Base-by-base conservation (phyloP, 2,888 invertebrate species). In the Phyllotreta striolata region DNA sequence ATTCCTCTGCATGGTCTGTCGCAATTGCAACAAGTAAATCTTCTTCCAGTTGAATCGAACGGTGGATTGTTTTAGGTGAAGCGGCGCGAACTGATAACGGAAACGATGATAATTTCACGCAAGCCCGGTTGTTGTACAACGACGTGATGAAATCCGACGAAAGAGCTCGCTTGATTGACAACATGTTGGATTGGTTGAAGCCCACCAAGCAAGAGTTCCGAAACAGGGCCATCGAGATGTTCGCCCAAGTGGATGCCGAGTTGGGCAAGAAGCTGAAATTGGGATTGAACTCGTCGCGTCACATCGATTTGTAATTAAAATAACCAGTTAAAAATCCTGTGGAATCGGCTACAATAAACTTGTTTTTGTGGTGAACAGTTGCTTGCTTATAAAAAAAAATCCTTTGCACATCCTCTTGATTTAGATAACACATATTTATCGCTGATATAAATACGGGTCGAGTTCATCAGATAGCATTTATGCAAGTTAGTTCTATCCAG, bases 51-150 rank as follows among this genome's bases (percentile, higher is more conserved):
- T n/a, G 9, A 49, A 49, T 34, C 6, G 9, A 49, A 49, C 9
- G 1, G 2, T 49, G 5, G 12, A 54, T 6, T 24, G n/a, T 43
- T 44, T 4, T 10, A 60, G 60, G 95, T 0, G 92, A 95, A 76
- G 89, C 93, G 1, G 88, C 87, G 70, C 87, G 94, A 57, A 91
- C 89, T 77, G 91, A 94, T 76, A 89, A 89, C 66, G 89, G 87
- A 6, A 89, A 91, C 77, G 96, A 96, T 71, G 97, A 98, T 79
- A 96, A 98, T 81, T 97, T 89, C 81, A 85, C 89, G 1, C 98
- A 99, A 82, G 90, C 91, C 0, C 87, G 89, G 37, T 51, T 74
- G 35, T 61, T 74, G 37, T 74, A 73, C 62, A 66, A 64, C 40
- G 68, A 66, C 37, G 92, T 93, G 8, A 85, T 98, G 72, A 76